These are phyloP conservation scores for Tinea pellionella DNA, from an alignment of 2,888 invertebrate species.

Conservation along the genomic window DNA sequence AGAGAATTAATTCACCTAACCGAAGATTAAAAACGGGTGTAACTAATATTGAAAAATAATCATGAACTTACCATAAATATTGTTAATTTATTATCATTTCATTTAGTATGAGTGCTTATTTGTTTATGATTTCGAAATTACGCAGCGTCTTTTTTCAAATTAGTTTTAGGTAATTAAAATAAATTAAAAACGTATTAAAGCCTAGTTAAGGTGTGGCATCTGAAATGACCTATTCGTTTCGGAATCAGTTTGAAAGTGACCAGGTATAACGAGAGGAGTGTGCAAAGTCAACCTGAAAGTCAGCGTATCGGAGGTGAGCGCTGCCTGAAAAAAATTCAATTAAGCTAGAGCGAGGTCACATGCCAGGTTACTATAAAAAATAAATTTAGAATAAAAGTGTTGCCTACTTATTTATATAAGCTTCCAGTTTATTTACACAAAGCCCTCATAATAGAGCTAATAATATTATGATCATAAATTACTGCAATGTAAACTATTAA, in stretches of 20 bases:
- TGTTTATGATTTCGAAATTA: not conserved
- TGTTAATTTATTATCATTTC: not conserved
- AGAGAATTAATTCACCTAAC: conserved; percentile 54
- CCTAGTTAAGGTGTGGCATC: too few species aligned
- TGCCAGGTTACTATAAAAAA: not conserved
- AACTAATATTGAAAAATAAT: not conserved
- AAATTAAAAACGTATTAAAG: too few species aligned
- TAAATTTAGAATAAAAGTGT: not conserved
- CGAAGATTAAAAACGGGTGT: conserved; percentile 40
- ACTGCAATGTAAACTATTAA: conserved; percentile 6
- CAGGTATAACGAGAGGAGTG: too few species aligned
- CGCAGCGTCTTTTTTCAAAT: too few species aligned
- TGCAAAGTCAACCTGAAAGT: too few species aligned
- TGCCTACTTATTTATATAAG: not conserved
- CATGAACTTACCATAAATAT: not conserved
- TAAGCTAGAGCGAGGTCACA: too few species aligned
- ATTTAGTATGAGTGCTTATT: not conserved
- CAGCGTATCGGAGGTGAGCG: too few species aligned
- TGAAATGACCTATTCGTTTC: too few species aligned
- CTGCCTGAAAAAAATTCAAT: too few species aligned
- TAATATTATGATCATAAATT: conserved; percentile 5
- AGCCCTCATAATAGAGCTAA: not conserved
- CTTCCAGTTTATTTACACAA: not conserved
- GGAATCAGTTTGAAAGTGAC: too few species aligned
- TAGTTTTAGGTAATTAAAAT: too few species aligned